Percentiles rank a stretch among this genome's conserved stretches.
Conservation (phyloP, 2,888 invertebrate species). For the Drosophila mettleri region DNA sequence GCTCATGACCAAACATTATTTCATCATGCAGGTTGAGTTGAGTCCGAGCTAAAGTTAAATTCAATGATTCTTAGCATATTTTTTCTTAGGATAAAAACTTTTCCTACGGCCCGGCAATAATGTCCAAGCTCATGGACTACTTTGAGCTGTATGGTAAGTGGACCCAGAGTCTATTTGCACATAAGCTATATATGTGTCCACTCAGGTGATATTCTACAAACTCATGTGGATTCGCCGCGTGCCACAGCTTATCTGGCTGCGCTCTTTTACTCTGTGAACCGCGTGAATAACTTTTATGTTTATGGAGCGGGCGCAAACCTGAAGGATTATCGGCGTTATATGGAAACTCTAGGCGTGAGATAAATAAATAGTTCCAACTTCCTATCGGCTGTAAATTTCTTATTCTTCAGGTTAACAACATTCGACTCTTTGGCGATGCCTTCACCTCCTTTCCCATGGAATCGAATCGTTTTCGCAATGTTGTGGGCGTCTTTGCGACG, state of each 20-base stretch:
- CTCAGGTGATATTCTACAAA: slow-evolving; percentile 88
- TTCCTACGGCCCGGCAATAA: slow-evolving; percentile 91
- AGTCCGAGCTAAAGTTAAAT: background rate
- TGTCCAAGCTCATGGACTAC: slow-evolving; percentile 88
- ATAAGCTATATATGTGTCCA: background rate
- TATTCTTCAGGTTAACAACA: slow-evolving; percentile 84
- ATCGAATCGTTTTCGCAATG: slow-evolving; percentile 87
- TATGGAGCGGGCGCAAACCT: slow-evolving; percentile 87
- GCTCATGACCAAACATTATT: slow-evolving; percentile 86
- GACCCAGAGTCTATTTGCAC: no score
- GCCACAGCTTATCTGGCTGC: slow-evolving; percentile 92
- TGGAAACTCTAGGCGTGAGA: slow-evolving; percentile 88
- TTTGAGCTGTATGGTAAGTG: slow-evolving; percentile 87
- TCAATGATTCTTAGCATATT: no score
- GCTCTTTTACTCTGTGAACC: slow-evolving; percentile 87
- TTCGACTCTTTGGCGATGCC: slow-evolving; percentile 85
- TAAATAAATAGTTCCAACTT: no score
- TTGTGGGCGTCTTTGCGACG: slow-evolving; percentile 89
- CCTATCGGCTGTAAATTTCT: background rate
- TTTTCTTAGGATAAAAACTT: slow-evolving; percentile 90
- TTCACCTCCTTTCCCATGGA: slow-evolving; percentile 86
- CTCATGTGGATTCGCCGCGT: slow-evolving; percentile 91
- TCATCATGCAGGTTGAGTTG: slow-evolving; percentile 87
- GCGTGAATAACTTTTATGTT: slow-evolving; percentile 87
- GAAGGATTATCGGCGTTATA: slow-evolving; percentile 89